Base-by-base conservation (phyloP, 2,113 vertebrate species). In the Psittacus erithacus region DNA sequence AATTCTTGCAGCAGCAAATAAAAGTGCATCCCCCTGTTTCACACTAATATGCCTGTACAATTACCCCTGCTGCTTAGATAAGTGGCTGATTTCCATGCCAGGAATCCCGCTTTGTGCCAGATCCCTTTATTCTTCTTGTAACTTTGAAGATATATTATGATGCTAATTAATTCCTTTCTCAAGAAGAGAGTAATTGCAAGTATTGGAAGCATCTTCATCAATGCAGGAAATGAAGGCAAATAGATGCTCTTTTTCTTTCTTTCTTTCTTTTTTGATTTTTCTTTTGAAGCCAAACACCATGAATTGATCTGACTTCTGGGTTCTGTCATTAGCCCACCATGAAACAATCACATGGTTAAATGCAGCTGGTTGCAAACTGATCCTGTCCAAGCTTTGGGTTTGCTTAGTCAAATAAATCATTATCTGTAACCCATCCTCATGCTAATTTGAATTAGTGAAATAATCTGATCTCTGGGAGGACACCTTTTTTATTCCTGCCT, bases 81-180 rank as follows among this genome's bases (percentile, higher is more conserved):
- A 96, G 91, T 84, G 50, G 53, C 71, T 91, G 91, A 94, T 97
- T 96, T 95, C 71, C 82, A 88, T 83, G 86, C 90, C 92, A 93
- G 75, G n/a, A 86, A 74, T 91, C 41, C 62, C 4, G 47, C 92
- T 95, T 97, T 96, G 89, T 96, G 87, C 85, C 79, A 92, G 73
- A 92, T 95, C 79, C 77, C 71, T 96, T 96, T 95, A 89, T 96
- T 93, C 94, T 80, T 86, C 74, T 71, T 93, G 65, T 44, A 92
- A 88, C 90, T 97, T 95, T 86, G 95, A 89, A 91, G 90, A 88
- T 87, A 69, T 41, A 95, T 89, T 95, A 88, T 81, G 64, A 93
- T 91, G 90, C 64, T 97, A 96, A 97, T 97, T 95, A 97, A 93
- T 94, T 96, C 95, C 95, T 97, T 97, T 97, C 95, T 93, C 53